Evolutionary conservation across 2,113 vertebrate species (phyloP), one percentile per base, ranked within the genome.

Genomic region (Rhea pennata): DNA sequence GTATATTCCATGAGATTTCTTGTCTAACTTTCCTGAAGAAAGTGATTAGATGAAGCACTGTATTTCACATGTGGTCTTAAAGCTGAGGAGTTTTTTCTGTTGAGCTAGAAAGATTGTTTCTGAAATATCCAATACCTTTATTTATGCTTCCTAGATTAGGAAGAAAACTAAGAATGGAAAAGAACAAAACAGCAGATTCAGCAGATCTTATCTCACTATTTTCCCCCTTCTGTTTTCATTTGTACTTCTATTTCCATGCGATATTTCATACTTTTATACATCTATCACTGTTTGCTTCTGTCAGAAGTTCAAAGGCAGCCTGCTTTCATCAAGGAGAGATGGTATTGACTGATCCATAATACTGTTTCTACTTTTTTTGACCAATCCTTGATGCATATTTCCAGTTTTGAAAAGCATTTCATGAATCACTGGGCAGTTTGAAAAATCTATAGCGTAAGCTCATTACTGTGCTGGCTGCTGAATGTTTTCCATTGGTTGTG

Each of bases 361-460:
- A 96, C 92, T 96, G 86, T 96, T 96, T 93, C 76, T 95, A 88
- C 85, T 70, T 90, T 85, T 95, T 92, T 90, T 96, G 92, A 93
- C 97, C 96, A 95, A 80, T 96, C 87, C 88, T 97, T 73, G 82
- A 80, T 76, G 93, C 75, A 77, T 87, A 96, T 95, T 95, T 96
- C n/a, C 42, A 95, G 76, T 96, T 97, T 95, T 61, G 72, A 96
- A 96, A 97, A 94, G 62, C 72, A 97, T 96, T 97, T 97, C 94
- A 93, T 96, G 97, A 97, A 91, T 95, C 96, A 95, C 92, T 96
- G 93, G 95, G 90, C 89, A 96, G 92, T 97, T 95, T 95, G 90
- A 95, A 94, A 97, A 96, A 97, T 97, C 96, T 86, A 95, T 96
- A 97, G 53, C 53, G 83, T 92, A 92, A 90, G 65, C 65, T 97